phyloP scores from a whole-genome alignment of 2,888 invertebrate species.

The Meiosimyza decipiens region DNA sequence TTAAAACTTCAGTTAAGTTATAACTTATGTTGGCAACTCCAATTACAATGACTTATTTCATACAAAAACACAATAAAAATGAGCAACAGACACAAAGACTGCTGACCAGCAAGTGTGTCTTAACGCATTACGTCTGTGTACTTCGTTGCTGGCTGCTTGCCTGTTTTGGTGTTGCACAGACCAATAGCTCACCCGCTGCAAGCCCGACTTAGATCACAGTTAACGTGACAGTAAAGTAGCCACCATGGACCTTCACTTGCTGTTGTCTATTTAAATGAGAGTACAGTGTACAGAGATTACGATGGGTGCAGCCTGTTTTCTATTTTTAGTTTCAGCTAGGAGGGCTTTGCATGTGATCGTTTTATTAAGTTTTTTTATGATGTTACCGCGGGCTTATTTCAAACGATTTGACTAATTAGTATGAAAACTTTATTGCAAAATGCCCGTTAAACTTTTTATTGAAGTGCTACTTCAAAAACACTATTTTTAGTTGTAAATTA shows the following conservation, averaged over 20 bases:
- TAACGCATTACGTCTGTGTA: background rate
- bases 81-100: background rate
- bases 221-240: background rate
- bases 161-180: too few relatives aligned
- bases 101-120: conserved; percentile 2
- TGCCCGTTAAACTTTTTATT: too few relatives aligned
- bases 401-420: background rate
- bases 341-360: background rate
- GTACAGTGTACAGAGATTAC: background rate
- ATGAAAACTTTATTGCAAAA: too few relatives aligned
- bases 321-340: background rate
- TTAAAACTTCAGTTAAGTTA: too few relatives aligned
- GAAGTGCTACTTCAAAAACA: too few relatives aligned
- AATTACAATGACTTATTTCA: too few relatives aligned
- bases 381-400: too few relatives aligned
- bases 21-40: too few relatives aligned
- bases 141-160: too few relatives aligned
- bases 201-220: background rate
- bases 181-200: background rate
- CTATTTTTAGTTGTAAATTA: too few relatives aligned
- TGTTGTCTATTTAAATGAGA: background rate
- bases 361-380: too few relatives aligned
- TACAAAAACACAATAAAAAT: too few relatives aligned
- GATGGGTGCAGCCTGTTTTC: background rate
- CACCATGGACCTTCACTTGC: conserved; percentile 4